Percentiles rank a stretch among this genome's conserved stretches.
Evolutionary conservation across 2,888 invertebrate genomes (phyloP).

Genomic region (Ditula angustiorana): DNA sequence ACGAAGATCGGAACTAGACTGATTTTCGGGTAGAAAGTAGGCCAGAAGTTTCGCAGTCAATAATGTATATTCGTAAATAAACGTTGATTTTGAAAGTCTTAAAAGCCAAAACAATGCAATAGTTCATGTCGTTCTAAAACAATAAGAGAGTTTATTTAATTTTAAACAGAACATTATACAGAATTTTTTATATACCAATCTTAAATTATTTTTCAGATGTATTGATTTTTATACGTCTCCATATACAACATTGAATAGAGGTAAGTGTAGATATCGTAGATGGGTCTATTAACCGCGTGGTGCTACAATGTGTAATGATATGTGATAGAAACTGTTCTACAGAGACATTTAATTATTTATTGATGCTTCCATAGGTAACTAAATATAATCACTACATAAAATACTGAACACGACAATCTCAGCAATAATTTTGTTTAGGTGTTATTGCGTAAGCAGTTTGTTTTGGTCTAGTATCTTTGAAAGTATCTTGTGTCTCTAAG

Average conservation of each 20-base stretch:
- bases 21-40: constrained; percentile 83
- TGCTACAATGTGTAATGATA: constrained; percentile 84
- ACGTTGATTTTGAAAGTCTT: constrained; percentile 73
- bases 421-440: constrained; percentile 79
- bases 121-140: constrained; percentile 73
- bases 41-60: constrained; percentile 78
- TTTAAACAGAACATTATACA: constrained; percentile 81
- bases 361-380: constrained; percentile 80
- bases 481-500: constrained; percentile 59
- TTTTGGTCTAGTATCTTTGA: constrained; percentile 63
- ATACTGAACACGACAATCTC: constrained; percentile 62
- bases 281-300: constrained; percentile 85
- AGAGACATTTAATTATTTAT: constrained; percentile 85
- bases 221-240: constrained; percentile 84
- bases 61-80: constrained; percentile 60
- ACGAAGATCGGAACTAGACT: constrained; percentile 78
- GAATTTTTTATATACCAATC: constrained; percentile 82
- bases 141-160: constrained; percentile 84
- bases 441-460: constrained; percentile 61
- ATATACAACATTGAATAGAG: constrained; percentile 82
- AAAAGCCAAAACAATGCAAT: constrained; percentile 81
- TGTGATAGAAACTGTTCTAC: constrained; percentile 84
- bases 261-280: constrained; percentile 80
- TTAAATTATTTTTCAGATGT: constrained; percentile 85
- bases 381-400: constrained; percentile 71